Conservation (phyloP, 2,113 vertebrate species). For the Pseudopipra pipra region DNA sequence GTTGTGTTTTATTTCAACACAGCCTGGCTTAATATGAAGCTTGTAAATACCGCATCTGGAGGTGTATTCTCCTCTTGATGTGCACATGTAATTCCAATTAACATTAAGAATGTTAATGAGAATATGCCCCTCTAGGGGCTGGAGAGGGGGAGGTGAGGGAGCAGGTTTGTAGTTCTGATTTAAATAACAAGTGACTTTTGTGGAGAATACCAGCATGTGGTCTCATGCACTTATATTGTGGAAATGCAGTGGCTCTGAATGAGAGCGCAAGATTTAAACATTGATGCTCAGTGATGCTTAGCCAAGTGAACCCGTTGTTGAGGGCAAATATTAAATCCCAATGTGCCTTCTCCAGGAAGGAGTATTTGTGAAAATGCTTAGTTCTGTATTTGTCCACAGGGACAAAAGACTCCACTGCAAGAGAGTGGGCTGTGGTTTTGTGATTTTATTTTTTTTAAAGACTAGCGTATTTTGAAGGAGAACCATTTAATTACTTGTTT, state of each 20-base stretch:
- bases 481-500: conserved; percentile 33
- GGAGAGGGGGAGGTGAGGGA: conserved; percentile 44
- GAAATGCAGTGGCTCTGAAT: conserved; percentile 56
- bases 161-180: conserved; percentile 70
- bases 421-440: not conserved
- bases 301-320: conserved; percentile 48
- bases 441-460: not conserved
- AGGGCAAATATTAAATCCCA: conserved; percentile 57
- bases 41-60: conserved; percentile 76
- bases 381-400: conserved; percentile 15
- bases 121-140: conserved; percentile 59
- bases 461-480: conserved; percentile 2
- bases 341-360: not conserved
- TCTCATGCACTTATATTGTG: conserved; percentile 55
- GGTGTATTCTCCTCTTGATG: conserved; percentile 60
- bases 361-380: conserved; percentile 33
- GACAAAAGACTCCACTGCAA: not conserved
- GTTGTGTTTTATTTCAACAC: conserved; percentile 54
- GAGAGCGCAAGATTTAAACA: conserved; percentile 46
- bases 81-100: conserved; percentile 78
- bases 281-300: conserved; percentile 64
- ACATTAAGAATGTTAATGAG: conserved; percentile 70
- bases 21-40: conserved; percentile 52
- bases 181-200: conserved; percentile 75
- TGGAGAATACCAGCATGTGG: conserved; percentile 63